phyloP scores from a whole-genome alignment of 2,797 vertebrate species.

The Sebastes wilsoni region DNA sequence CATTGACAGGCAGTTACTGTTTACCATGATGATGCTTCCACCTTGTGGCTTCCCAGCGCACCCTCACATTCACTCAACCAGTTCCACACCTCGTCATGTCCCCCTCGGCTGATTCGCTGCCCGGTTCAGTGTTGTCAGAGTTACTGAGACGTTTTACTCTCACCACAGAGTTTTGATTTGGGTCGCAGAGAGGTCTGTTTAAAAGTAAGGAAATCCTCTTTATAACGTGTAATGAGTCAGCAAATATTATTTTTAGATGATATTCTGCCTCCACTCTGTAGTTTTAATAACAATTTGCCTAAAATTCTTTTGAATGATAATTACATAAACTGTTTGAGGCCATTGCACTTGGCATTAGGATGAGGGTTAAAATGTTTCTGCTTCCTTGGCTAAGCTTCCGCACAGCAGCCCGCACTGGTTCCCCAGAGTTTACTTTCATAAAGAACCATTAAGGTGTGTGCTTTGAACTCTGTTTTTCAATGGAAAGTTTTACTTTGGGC shows the following conservation, averaged over 20 bases:
- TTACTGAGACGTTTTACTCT: not conserved
- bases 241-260: not conserved
- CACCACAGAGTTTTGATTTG: not conserved
- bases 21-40: too few relatives aligned
- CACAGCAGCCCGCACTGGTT: not conserved
- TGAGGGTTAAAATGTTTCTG: not conserved
- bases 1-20: too few relatives aligned
- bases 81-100: not conserved
- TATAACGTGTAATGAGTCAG: not conserved
- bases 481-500: slow-evolving; percentile 17
- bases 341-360: not conserved
- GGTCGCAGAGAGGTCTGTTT: not conserved
- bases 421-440: not conserved
- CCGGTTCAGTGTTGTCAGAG: not conserved
- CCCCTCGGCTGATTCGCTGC: not conserved
- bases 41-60: too few relatives aligned
- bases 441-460: slow-evolving; percentile 10
- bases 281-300: not conserved
- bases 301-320: not conserved
- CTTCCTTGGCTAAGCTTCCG: not conserved
- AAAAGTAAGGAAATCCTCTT: slow-evolving; percentile 3
- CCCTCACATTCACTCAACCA: too few relatives aligned
- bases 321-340: not conserved
- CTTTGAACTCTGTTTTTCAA: slow-evolving; percentile 19
- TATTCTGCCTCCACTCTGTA: not conserved